Evolutionary conservation across 1,140 invertebrate species (phyloP).

Genomic region (Caenorhabditis inopinata): DNA sequence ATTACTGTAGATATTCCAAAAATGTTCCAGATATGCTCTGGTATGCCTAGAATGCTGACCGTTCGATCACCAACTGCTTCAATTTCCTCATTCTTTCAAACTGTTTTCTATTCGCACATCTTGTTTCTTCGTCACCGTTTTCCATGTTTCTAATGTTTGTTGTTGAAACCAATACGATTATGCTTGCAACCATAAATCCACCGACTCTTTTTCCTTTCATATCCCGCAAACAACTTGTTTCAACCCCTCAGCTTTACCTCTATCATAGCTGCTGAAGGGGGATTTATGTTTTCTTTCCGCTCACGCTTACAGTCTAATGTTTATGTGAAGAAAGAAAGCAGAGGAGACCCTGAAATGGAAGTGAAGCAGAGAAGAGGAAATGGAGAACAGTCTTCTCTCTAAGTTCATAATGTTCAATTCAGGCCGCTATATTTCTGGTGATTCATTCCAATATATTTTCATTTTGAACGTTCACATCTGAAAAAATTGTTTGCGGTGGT

Average conservation of each 20-base stretch:
- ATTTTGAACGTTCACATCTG: too few relatives aligned
- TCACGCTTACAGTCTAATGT: not conserved
- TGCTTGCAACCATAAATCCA: not conserved
- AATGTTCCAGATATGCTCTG: too few relatives aligned
- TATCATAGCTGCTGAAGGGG: not conserved
- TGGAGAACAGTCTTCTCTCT: not conserved
- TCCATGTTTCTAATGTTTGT: not conserved
- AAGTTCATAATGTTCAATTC: conserved; percentile 6
- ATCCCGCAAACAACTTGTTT: not conserved
- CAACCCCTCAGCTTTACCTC: not conserved
- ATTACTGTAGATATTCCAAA: too few relatives aligned
- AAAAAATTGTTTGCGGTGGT: too few relatives aligned
- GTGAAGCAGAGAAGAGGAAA: too few relatives aligned
- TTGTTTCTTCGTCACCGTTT: not conserved
- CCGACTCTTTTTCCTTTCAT: not conserved
- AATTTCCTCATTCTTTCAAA: not conserved
- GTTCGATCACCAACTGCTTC: not conserved
- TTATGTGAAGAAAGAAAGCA: conserved; percentile 3
- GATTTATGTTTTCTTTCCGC: not conserved
- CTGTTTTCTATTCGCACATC: not conserved
- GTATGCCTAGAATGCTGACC: not conserved
- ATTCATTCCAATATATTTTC: not conserved
- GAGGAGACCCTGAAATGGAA: not conserved
- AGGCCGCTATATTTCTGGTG: not conserved
- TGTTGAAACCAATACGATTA: conserved; percentile 21